These are phyloP conservation scores for Sterrhoptilus dennistouni DNA, from an alignment of 2,113 vertebrate species.

Conservation along the genomic window DNA sequence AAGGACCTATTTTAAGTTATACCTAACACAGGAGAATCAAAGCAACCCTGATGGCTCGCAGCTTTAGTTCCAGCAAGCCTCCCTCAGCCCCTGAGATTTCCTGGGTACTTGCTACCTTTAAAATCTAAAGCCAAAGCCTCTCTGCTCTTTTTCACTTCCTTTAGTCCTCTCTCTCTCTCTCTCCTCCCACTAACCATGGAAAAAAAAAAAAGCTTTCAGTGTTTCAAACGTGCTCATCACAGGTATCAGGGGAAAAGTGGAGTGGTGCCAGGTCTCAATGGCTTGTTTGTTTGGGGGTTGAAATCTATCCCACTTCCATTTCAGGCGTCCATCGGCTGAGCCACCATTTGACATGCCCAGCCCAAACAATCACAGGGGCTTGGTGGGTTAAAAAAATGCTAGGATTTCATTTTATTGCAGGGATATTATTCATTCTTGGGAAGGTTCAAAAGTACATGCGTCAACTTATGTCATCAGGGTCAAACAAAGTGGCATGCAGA, in stretches of 20 bases:
- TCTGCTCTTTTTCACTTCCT: neutral
- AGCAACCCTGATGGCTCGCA: neutral
- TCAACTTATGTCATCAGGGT: conserved; percentile 65
- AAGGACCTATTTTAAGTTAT: neutral
- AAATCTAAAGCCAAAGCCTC: neutral
- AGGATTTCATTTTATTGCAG: conserved; percentile 68
- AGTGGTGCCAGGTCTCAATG: neutral
- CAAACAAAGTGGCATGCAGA: conserved; percentile 58
- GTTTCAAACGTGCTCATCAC: neutral
- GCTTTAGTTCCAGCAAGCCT: neutral
- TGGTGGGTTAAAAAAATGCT: conserved; percentile 50
- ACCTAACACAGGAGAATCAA: neutral
- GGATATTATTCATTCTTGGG: conserved; percentile 66
- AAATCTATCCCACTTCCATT: neutral
- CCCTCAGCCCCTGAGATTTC: neutral
- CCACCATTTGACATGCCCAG: neutral
- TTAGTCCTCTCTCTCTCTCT: neutral
- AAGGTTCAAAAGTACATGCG: conserved; percentile 68
- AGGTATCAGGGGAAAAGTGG: neutral
- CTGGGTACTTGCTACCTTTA: neutral
- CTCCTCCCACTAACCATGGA: neutral
- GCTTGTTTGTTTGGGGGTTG: neutral
- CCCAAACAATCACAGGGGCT: neutral
- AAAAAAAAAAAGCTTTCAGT: neutral
- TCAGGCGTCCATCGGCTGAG: neutral